phyloP scores from a whole-genome alignment of 2,113 vertebrate species.

The human (Homo sapiens) region DNA sequence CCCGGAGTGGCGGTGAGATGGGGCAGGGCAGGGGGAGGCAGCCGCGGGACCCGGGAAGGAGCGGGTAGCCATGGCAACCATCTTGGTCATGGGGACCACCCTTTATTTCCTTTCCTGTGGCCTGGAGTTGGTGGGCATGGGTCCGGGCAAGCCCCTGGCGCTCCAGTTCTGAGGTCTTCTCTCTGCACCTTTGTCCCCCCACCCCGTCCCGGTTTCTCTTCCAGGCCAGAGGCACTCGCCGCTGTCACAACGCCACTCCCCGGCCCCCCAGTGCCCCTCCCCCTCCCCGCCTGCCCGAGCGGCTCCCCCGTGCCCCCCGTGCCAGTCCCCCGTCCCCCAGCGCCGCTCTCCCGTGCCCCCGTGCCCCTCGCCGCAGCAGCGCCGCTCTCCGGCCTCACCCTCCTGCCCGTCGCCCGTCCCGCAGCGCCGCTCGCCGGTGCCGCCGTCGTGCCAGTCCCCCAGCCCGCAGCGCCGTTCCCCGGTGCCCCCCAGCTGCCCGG shows the following conservation, averaged over 20 bases:
- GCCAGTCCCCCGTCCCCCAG: constrained; percentile 83
- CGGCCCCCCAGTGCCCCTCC: constrained; percentile 80
- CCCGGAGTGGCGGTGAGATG: constrained; percentile 76
- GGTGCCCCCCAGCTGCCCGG: constrained; percentile 84
- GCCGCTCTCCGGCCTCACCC: constrained; percentile 89
- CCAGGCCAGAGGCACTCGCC: constrained; percentile 91
- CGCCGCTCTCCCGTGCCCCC: constrained; percentile 80
- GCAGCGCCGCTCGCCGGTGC: constrained; percentile 84
- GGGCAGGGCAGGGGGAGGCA: background rate
- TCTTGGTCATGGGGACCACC: background rate
- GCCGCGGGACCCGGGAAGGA: rapidly evolving
- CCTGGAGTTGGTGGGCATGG: background rate
- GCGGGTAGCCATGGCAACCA: background rate
- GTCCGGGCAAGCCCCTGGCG: background rate
- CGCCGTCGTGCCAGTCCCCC: constrained; percentile 85
- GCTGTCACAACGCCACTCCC: constrained; percentile 83
- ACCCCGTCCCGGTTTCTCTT: background rate
- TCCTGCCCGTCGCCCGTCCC: constrained; percentile 86
- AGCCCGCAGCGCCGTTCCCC: constrained; percentile 92
- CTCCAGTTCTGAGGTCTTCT: background rate
- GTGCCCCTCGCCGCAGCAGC: constrained; percentile 84
- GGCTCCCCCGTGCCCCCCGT: constrained; percentile 85
- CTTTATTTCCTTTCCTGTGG: background rate
- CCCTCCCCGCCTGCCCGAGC: constrained; percentile 85
- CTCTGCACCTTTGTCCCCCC: background rate